A percentile compares a stretch with the other conserved stretches of the same genome.
phyloP scores from a whole-genome alignment of 2,797 vertebrate genomes.

The Tenualosa ilisha region DNA sequence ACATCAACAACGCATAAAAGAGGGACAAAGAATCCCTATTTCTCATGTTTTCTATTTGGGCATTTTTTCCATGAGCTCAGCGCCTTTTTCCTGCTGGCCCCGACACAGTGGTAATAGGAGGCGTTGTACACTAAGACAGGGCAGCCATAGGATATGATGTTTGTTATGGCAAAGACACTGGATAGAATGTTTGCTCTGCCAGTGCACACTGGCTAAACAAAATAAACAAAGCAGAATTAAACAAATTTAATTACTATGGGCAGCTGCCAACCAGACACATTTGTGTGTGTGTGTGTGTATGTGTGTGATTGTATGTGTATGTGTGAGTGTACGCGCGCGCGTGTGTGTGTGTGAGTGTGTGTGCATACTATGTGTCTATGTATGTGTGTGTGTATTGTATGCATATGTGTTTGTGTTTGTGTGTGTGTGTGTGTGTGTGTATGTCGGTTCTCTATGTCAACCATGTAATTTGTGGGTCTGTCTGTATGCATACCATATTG shows the following conservation, averaged over 20 bases:
- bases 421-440: neutral
- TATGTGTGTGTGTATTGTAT: conserved; percentile 10
- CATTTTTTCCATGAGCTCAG: conserved; percentile 15
- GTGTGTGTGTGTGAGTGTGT: neutral
- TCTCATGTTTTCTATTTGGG: neutral
- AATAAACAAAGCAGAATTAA: neutral
- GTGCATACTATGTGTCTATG: neutral
- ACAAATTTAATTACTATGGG: neutral
- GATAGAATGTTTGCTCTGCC: no score
- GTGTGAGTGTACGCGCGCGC: neutral
- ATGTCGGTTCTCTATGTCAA: neutral
- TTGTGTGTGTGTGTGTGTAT: neutral
- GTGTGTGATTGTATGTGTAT: neutral
- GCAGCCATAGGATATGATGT: neutral
- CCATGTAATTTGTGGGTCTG: neutral
- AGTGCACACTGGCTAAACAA: no score
- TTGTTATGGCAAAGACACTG: neutral
- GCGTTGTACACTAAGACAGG: neutral
- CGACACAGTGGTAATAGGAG: neutral
- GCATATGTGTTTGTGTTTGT: neutral
- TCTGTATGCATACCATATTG: neutral
- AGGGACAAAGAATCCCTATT: neutral
- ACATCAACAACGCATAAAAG: neutral
- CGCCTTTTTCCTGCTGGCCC: neutral
- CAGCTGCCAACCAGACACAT: neutral